Evolutionary conservation across 2,888 invertebrate genomes (phyloP).

Genomic region (Pristionchus japonicus): DNA sequence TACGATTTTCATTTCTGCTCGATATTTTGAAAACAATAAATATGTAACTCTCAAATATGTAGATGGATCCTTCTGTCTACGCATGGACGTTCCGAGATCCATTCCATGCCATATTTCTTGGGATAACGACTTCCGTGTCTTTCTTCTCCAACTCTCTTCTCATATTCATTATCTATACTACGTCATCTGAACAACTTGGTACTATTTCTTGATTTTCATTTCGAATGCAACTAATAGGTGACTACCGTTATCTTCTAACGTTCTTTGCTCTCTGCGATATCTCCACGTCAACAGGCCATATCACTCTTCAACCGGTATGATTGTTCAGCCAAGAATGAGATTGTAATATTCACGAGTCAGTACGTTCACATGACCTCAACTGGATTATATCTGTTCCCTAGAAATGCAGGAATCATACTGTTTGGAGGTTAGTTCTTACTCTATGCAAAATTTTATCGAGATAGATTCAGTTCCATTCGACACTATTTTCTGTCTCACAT

Average conservation of each 20-base stretch:
- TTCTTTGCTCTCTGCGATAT: not conserved
- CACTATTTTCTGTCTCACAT: not conserved
- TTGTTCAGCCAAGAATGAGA: not conserved
- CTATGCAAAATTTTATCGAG: not conserved
- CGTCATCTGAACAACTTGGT: not conserved
- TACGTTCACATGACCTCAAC: not conserved
- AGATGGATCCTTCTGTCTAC: not conserved
- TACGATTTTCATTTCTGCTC: too few species aligned
- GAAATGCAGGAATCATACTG: not conserved
- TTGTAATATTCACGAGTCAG: too few species aligned
- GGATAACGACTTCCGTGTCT: not conserved
- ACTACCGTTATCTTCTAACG: not conserved
- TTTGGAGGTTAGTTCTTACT: not conserved
- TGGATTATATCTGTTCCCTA: not conserved
- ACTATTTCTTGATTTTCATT: not conserved
- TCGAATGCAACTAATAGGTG: not conserved
- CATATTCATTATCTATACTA: not conserved
- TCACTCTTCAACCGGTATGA: not conserved
- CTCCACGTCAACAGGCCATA: not conserved
- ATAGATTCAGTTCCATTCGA: not conserved
- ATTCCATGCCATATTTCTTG: not conserved
- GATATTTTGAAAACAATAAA: too few species aligned
- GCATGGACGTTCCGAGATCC: not conserved
- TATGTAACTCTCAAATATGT: too few species aligned
- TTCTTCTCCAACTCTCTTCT: not conserved